Evolutionary conservation across 2,888 invertebrate genomes (phyloP), one percentile per base, ranked within the genome.

Genomic region (Amorpha juglandis): DNA sequence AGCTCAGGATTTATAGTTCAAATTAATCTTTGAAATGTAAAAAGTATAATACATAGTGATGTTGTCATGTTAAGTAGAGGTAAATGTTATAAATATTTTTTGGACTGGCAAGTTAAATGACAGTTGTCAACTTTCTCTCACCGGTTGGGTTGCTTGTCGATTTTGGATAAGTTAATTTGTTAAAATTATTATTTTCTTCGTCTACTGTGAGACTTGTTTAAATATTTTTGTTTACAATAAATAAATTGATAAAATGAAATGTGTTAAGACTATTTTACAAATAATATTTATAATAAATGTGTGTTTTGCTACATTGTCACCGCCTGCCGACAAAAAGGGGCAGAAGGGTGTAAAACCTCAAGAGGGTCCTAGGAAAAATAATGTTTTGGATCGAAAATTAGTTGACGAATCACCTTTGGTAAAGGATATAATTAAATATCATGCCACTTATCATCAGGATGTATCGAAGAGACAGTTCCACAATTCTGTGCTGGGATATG

Each of bases 401-500:
- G 95, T 98, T 0, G 93, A 94, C 3, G 94, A 95, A 82, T 94
- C 95, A 53, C 95, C 96, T 7, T 93, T 94, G 69, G 94, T 95
- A 6, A 95, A 95, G 78, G 97, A 97, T 78, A 97, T 98, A 66
- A 81, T 98, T 62, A 94, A 95, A 68, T 96, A 98, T 81, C 95
- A 97, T 81, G 95, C 95, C 63, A 95, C 96, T 0, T 98, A 97
- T 86, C 96, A 95, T 80, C 95, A 96, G 77, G 95, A 97, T 64
- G 95, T 96, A 4, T 89, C 94, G 14, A 80, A 91, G 0, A 94
- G 95, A 67, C 95, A 95, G 75, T 97, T 97, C 78, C 93, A 95
- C 70, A 96, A 96, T 62, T 93, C 96, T n/a, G 96, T 97, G 16
- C 90, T 99, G 69, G 99, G 97, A 67, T 99, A 97, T 88, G 97